phyloP scores from a whole-genome alignment of 2,888 invertebrate species.

The Gisinianus flammeolus region DNA sequence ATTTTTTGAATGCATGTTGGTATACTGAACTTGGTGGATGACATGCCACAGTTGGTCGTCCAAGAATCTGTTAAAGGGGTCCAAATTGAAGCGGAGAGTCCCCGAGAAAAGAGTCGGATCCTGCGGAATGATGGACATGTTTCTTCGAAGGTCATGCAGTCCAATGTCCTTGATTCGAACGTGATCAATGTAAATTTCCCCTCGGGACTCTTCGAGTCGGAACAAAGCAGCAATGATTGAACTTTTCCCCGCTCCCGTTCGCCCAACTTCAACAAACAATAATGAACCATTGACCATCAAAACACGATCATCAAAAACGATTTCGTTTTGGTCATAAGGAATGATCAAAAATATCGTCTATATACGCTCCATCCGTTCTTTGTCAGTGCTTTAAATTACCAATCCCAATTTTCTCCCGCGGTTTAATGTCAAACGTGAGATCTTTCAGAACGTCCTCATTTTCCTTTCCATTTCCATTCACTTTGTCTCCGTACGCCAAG shows the following conservation, averaged over 20 bases:
- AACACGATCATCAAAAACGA: no score
- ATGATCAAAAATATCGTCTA: not conserved
- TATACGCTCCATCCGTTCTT: slow-evolving; percentile 24
- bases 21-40: slow-evolving; percentile 79
- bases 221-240: slow-evolving; percentile 80
- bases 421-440: slow-evolving; percentile 13
- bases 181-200: slow-evolving; percentile 79
- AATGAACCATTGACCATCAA: no score
- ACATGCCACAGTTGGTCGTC: slow-evolving; percentile 85
- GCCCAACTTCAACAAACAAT: slow-evolving; percentile 60
- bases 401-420: slow-evolving; percentile 35
- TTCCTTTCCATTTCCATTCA: no score
- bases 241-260: slow-evolving; percentile 86
- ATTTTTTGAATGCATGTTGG: no score
- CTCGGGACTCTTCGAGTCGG: slow-evolving; percentile 79
- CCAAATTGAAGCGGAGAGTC: slow-evolving; percentile 84
- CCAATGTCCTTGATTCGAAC: slow-evolving; percentile 62
- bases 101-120: slow-evolving; percentile 89
- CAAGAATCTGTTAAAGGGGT: slow-evolving; percentile 82
- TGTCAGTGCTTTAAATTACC: slow-evolving; percentile 17
- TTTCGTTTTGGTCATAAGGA: no score
- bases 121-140: slow-evolving; percentile 91
- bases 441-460: slow-evolving; percentile 53
- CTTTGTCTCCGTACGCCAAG: slow-evolving; percentile 25
- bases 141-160: slow-evolving; percentile 74